A percentile compares a stretch with the other conserved stretches of the same genome.
phyloP scores from a whole-genome alignment of 2,888 invertebrate species.

The Mechanitis mazaeus region DNA sequence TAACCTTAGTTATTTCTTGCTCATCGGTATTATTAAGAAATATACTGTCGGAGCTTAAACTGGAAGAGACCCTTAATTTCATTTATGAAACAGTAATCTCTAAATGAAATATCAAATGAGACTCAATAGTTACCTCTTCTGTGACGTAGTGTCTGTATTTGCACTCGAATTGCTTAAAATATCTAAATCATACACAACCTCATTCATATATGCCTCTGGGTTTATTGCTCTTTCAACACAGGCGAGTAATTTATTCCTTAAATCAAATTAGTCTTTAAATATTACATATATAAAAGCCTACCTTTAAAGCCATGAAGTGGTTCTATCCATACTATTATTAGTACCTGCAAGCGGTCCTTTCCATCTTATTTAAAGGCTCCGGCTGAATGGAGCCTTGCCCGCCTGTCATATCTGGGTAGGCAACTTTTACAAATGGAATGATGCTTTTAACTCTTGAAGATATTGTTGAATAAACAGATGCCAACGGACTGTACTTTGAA shows the following conservation, averaged over 20 bases:
- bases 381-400: slow-evolving; percentile 72
- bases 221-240: slow-evolving; percentile 82
- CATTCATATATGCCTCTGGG: slow-evolving; percentile 75
- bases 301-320: background rate
- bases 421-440: slow-evolving; percentile 83
- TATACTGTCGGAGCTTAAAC: slow-evolving; percentile 53
- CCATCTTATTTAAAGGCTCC: slow-evolving; percentile 78
- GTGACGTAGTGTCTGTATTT: slow-evolving; percentile 40
- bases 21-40: slow-evolving; percentile 71
- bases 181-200: slow-evolving; percentile 84
- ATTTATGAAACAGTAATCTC: background rate
- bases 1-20: slow-evolving; percentile 62
- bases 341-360: slow-evolving; percentile 67
- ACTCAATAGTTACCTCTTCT: slow-evolving; percentile 48
- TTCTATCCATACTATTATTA: slow-evolving; percentile 4
- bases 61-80: slow-evolving; percentile 14
- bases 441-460: slow-evolving; percentile 78
- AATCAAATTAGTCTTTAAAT: slow-evolving; percentile 30
- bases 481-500: slow-evolving; percentile 53
- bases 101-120: background rate
- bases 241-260: slow-evolving; percentile 76
- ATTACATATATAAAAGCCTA: background rate
- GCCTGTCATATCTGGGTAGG: slow-evolving; percentile 84
- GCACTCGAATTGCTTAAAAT: slow-evolving; percentile 39
- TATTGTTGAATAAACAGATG: slow-evolving; percentile 70